Evolutionary conservation across 2,888 invertebrate species (phyloP).

Genomic region (Agrotis ipsilon): DNA sequence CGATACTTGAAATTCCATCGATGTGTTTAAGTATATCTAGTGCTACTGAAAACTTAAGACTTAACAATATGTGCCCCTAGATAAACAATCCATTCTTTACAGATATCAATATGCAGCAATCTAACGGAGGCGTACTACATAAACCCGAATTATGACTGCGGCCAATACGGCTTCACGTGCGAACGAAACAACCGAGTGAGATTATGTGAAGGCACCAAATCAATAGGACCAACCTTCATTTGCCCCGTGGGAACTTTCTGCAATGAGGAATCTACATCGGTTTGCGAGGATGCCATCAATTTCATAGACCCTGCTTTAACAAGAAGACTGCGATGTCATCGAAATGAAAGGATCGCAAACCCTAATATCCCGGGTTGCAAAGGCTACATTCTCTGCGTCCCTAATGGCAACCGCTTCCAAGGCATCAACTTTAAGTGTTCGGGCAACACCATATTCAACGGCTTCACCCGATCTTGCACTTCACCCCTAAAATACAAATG

Average conservation of each 20-base stretch:
- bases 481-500: constrained; percentile 84
- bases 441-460: constrained; percentile 86
- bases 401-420: constrained; percentile 85
- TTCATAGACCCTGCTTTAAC: constrained; percentile 81
- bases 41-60: no score
- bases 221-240: constrained; percentile 81
- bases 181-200: constrained; percentile 79
- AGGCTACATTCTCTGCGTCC: constrained; percentile 87
- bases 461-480: constrained; percentile 83
- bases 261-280: constrained; percentile 85
- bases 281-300: constrained; percentile 82
- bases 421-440: constrained; percentile 87
- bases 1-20: no score
- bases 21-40: no score
- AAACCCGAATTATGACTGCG: constrained; percentile 76
- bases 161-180: constrained; percentile 85
- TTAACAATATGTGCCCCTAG: no score
- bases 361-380: constrained; percentile 85
- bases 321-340: constrained; percentile 78
- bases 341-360: constrained; percentile 85
- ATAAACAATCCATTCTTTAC: constrained; percentile 44
- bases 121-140: constrained; percentile 67
- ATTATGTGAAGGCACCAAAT: constrained; percentile 81
- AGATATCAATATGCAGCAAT: constrained; percentile 61
- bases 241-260: constrained; percentile 85